phyloP scores from a whole-genome alignment of 1,140 invertebrate genomes.

The Drosophila busckii region DNA sequence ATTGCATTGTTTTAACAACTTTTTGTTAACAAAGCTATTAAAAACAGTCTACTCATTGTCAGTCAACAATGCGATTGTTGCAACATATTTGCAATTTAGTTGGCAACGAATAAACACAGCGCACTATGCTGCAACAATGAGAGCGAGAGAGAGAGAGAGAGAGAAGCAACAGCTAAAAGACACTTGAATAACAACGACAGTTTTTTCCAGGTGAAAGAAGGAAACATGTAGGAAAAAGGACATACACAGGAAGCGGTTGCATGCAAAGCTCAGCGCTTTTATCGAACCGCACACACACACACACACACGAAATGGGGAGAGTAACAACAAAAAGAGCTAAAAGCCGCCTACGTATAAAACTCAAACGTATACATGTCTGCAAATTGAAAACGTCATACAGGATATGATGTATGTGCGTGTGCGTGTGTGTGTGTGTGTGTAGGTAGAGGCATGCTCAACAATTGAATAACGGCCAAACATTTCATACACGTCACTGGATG shows the following conservation, averaged over 20 bases:
- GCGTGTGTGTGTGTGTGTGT: not conserved
- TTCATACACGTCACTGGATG: slow-evolving; percentile 28
- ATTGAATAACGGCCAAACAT: slow-evolving; percentile 36
- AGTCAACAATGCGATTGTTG: too few species aligned
- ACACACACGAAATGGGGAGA: slow-evolving; percentile 8
- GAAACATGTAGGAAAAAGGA: not conserved
- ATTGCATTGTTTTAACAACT: too few species aligned
- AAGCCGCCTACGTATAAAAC: too few species aligned
- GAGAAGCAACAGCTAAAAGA: slow-evolving; percentile 66
- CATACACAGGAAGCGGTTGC: slow-evolving; percentile 2
- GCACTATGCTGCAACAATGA: too few species aligned
- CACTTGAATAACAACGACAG: slow-evolving; percentile 75
- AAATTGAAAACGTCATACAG: slow-evolving; percentile 66
- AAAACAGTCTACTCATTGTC: too few species aligned
- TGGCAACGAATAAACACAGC: too few species aligned
- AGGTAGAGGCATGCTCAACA: slow-evolving; percentile 48
- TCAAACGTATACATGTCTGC: slow-evolving; percentile 31
- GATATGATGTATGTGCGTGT: slow-evolving; percentile 22
- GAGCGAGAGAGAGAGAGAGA: slow-evolving; percentile 9
- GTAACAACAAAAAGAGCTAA: slow-evolving; percentile 38
- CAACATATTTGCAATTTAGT: too few species aligned
- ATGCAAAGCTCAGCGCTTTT: slow-evolving; percentile 65
- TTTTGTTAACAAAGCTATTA: too few species aligned
- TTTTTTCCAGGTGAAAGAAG: slow-evolving; percentile 10
- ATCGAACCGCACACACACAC: slow-evolving; percentile 41